Conservation (phyloP, 2,888 invertebrate species). For the Cryptus armator region DNA sequence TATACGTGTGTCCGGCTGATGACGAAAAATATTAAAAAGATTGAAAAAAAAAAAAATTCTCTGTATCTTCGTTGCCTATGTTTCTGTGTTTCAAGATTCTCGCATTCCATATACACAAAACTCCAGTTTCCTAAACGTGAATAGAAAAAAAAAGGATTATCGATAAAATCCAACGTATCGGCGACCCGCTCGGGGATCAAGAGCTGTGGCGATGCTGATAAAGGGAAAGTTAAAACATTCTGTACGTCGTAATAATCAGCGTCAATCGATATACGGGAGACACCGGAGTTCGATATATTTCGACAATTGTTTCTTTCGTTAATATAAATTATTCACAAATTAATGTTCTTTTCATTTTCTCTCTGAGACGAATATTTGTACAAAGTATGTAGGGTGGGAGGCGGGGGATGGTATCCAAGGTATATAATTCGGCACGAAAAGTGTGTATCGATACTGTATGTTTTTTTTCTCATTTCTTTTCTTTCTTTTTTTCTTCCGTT, state of each 20-base stretch:
- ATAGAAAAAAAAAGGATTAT: neutral
- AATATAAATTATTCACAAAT: slow-evolving; percentile 52
- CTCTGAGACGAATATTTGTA: slow-evolving; percentile 51
- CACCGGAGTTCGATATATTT: slow-evolving; percentile 6
- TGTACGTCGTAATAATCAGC: slow-evolving; percentile 29
- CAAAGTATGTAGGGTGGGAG: slow-evolving; percentile 33
- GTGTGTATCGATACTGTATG: slow-evolving; percentile 32
- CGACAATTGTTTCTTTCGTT: slow-evolving; percentile 13
- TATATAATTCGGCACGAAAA: slow-evolving; percentile 37
- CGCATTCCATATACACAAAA: neutral
- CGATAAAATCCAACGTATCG: neutral
- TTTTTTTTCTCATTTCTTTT: slow-evolving; percentile 6
- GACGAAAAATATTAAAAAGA: slow-evolving; percentile 19
- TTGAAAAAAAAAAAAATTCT: slow-evolving; percentile 20
- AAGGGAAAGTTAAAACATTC: neutral
- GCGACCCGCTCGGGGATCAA: neutral
- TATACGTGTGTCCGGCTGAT: slow-evolving; percentile 18
- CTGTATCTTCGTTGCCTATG: neutral
- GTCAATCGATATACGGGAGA: slow-evolving; percentile 8
- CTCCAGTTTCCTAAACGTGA: slow-evolving; percentile 1
- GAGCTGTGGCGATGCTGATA: neutral
- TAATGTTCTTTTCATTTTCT: slow-evolving; percentile 4
- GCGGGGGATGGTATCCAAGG: neutral
- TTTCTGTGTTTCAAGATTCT: neutral
- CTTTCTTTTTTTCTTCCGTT: slow-evolving; percentile 1